Conservation (phyloP, 2,113 vertebrate species). For the Corythaixoides concolor region DNA sequence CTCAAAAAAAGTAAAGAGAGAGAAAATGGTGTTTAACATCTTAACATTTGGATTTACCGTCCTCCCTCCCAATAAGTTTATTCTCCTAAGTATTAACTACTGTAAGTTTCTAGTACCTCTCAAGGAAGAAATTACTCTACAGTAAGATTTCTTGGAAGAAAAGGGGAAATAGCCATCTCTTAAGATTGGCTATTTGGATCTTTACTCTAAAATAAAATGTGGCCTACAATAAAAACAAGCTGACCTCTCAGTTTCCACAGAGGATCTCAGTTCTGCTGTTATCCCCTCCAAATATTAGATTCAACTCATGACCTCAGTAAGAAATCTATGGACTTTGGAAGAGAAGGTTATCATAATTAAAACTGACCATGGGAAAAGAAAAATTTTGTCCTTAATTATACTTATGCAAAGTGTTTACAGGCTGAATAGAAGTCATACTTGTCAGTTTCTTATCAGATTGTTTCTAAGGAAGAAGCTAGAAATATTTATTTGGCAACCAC, state of each 20-base stretch:
- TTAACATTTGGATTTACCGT: not conserved
- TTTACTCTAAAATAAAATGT: not conserved
- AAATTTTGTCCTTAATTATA: conserved; percentile 12
- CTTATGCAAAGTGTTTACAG: conserved; percentile 55
- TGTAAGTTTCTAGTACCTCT: not conserved
- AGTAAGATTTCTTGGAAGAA: not conserved
- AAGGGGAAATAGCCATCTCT: not conserved
- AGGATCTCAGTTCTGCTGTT: not conserved
- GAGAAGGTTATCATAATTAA: not conserved
- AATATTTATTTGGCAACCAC: conserved; percentile 64
- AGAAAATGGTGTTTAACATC: not conserved
- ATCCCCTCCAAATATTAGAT: not conserved
- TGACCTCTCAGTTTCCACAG: not conserved
- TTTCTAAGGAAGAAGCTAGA: conserved; percentile 51
- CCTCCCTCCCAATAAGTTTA: not conserved
- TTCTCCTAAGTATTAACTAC: not conserved
- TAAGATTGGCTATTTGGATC: not conserved
- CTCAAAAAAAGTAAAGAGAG: not conserved
- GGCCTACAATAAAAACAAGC: not conserved
- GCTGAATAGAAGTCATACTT: conserved; percentile 8
- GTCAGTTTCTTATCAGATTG: conserved; percentile 51
- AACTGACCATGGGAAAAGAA: not conserved
- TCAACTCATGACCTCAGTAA: not conserved
- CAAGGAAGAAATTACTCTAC: not conserved
- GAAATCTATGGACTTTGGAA: not conserved